Base-by-base conservation (phyloP, 2,797 vertebrate genomes). In the Nyctibius grandis region DNA sequence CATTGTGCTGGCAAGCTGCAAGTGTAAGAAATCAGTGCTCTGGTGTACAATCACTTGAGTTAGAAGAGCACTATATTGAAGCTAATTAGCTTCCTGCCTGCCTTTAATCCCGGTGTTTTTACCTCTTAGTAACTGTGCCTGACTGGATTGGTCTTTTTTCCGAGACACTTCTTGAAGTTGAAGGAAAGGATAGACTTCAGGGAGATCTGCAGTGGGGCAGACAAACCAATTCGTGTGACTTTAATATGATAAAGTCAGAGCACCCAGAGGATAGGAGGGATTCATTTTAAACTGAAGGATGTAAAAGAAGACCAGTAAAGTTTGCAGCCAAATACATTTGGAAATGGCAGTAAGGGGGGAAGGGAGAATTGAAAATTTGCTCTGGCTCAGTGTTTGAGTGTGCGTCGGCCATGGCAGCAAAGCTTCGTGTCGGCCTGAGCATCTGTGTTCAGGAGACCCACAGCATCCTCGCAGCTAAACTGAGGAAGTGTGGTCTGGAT, bases 1-100 rank as follows among this genome's bases (percentile, higher is more conserved):
- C 4, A 1, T 12, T 40, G 64, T 0, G 0, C 59, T 73, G 65
- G 20, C 45, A 33, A 68, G 28, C 44, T 0, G 1, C 3, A 19
- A n/a, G n/a, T 14, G 6, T 70, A 42, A 18, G 53, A 73, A 54
- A 57, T 21, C 16, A 8, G 36, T 0, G 4, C 50, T 72, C 19
- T 60, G 13, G 33, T 48, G 51, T 50, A 11, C 33, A 22, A 3
- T 70, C 47, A 57, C 34, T 31, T 31, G 18, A 69, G 26, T 57
- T 80, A 36, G 13, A 50, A 54, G 19, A 84, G 60, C 42, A 29
- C 31, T 11, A 5, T 14, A 6, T 7, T 64, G 31, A n/a, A 36
- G 25, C 42, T 70, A 9, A 26, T 60, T 25, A 65, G 16, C 60
- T 56, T 77, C 70, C 59, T 83, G 59, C 11, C 70, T 94, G 59